Percentiles rank a stretch among this genome's conserved stretches.
phyloP scores from a whole-genome alignment of 2,888 invertebrate genomes.

The Morpho helenor region DNA sequence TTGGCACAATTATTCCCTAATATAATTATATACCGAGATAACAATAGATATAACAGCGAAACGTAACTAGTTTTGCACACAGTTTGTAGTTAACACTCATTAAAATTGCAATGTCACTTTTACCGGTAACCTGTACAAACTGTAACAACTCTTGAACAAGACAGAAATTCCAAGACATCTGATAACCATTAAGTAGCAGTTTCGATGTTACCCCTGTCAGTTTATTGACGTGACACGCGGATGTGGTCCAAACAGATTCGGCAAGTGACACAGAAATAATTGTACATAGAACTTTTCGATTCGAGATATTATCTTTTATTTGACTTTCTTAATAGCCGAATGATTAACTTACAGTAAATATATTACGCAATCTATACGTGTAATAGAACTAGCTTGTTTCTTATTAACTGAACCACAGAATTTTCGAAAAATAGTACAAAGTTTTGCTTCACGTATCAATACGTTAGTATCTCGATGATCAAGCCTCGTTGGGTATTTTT shows the following conservation, averaged over 20 bases:
- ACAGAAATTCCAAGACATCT: slow-evolving; percentile 17
- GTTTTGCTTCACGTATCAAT: too few relatives aligned
- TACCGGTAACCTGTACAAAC: background rate
- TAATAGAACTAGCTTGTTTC: too few relatives aligned
- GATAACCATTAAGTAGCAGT: slow-evolving; percentile 19
- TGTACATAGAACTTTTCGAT: slow-evolving; percentile 13
- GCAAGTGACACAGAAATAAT: slow-evolving; percentile 17
- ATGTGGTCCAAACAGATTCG: slow-evolving; percentile 19
- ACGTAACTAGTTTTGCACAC: too few relatives aligned
- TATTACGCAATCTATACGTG: too few relatives aligned
- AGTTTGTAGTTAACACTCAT: background rate
- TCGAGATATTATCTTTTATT: slow-evolving; percentile 10
- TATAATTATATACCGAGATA: too few relatives aligned
- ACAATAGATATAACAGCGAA: too few relatives aligned
- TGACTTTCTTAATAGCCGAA: slow-evolving; percentile 6
- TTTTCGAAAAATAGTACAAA: too few relatives aligned
- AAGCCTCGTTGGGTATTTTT: too few relatives aligned
- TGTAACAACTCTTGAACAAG: slow-evolving; percentile 1
- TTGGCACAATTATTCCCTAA: too few relatives aligned
- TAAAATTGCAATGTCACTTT: slow-evolving; percentile 2
- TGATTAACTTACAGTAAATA: too few relatives aligned
- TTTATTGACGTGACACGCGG: slow-evolving; percentile 17
- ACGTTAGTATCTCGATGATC: too few relatives aligned
- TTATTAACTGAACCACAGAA: too few relatives aligned
- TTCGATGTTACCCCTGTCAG: slow-evolving; percentile 10